phyloP scores from a whole-genome alignment of 2,888 invertebrate species.

The Chirona hameri region DNA sequence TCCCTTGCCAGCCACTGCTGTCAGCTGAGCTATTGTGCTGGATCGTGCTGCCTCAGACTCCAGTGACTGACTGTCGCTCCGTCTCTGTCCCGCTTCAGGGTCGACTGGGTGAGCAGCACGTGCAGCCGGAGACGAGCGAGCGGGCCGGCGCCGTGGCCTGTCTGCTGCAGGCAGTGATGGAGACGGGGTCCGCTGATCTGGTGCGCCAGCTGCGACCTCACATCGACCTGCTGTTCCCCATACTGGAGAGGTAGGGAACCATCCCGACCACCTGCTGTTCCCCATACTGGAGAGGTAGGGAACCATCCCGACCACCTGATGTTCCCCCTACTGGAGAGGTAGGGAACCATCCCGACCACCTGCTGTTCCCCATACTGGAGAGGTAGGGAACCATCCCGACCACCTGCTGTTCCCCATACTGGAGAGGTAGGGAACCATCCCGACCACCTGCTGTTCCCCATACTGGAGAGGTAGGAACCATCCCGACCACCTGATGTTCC shows the following conservation, averaged over 20 bases:
- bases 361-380: slow-evolving; percentile 3
- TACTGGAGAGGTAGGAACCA: background rate
- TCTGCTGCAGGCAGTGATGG: slow-evolving; percentile 54
- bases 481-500: background rate
- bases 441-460: slow-evolving; percentile 1
- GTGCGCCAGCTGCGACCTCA: slow-evolving; percentile 31
- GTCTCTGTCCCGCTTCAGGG: slow-evolving; percentile 47
- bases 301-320: background rate
- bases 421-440: background rate
- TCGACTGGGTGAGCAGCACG: slow-evolving; percentile 55
- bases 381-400: background rate
- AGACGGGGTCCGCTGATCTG: slow-evolving; percentile 52
- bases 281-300: slow-evolving; percentile 4
- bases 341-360: background rate
- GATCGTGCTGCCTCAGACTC: no score
- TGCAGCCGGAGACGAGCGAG: slow-evolving; percentile 54
- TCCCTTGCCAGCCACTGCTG: no score
- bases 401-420: background rate
- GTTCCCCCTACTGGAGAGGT: slow-evolving; percentile 7
- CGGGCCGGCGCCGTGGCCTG: slow-evolving; percentile 56
- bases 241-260: background rate
- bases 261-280: background rate
- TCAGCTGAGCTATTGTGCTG: no score
- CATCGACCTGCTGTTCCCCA: slow-evolving; percentile 1
- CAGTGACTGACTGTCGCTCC: no score